phyloP scores from a whole-genome alignment of 2,888 invertebrate species.

The Metopia argyrocephala region DNA sequence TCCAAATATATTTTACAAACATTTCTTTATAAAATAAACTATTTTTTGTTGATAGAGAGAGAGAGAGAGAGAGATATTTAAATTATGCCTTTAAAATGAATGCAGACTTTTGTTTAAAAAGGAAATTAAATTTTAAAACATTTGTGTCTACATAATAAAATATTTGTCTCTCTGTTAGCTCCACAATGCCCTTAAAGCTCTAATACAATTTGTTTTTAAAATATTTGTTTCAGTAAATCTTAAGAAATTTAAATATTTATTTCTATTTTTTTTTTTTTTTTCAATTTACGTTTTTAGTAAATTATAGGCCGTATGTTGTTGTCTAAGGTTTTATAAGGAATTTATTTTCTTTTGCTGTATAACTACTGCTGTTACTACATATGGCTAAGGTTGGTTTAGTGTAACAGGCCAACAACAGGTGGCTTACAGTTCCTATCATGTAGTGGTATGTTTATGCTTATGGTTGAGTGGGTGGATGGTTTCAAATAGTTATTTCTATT shows the following conservation, averaged over 20 bases:
- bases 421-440: constrained; percentile 17
- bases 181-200: neutral
- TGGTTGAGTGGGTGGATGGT: constrained; percentile 1
- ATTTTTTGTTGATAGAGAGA: no score
- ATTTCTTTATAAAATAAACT: neutral
- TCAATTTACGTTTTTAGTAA: neutral
- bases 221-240: neutral
- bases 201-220: neutral
- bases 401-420: constrained; percentile 37
- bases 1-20: neutral
- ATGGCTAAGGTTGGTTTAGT: neutral
- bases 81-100: neutral
- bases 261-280: no score
- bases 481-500: constrained; percentile 36
- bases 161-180: neutral
- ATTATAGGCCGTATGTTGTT: neutral
- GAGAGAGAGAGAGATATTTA: neutral
- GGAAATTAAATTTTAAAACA: constrained; percentile 42
- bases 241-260: neutral
- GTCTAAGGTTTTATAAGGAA: neutral
- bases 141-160: constrained; percentile 29
- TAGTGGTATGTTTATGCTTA: constrained; percentile 14
- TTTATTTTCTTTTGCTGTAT: constrained; percentile 23
- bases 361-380: neutral
- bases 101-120: constrained; percentile 2